These are phyloP conservation scores for Trematocara stigmaticum DNA, from an alignment of 2,113 vertebrate genomes.

Conservation along the genomic window DNA sequence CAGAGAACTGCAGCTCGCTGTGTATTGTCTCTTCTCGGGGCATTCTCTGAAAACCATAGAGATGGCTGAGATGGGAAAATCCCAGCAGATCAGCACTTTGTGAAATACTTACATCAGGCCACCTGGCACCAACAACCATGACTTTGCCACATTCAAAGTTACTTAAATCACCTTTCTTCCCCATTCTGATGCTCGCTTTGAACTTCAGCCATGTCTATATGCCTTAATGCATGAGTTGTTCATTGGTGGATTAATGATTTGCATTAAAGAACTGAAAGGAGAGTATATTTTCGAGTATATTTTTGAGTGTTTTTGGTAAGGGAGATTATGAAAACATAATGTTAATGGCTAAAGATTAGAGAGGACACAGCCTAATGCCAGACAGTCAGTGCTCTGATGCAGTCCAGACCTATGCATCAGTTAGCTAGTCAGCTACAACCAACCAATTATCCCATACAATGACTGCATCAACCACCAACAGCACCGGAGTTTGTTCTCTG, in stretches of 20 bases:
- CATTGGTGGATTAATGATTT: neutral
- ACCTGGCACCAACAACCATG: neutral
- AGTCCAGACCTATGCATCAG: neutral
- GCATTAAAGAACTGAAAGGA: neutral
- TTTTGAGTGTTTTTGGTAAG: neutral
- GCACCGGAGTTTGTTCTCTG: neutral
- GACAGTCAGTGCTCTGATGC: neutral
- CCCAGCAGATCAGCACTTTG: neutral
- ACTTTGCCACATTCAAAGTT: neutral
- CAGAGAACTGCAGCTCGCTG: neutral
- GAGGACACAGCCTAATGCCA: neutral
- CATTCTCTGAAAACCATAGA: neutral
- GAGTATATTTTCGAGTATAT: neutral
- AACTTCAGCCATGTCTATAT: neutral
- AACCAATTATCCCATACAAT: neutral
- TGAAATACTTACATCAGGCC: neutral
- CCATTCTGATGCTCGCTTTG: neutral
- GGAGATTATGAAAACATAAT: neutral
- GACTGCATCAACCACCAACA: neutral
- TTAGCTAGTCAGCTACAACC: neutral
- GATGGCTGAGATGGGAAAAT: neutral
- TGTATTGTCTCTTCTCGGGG: neutral
- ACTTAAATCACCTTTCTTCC: neutral
- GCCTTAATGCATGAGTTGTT: neutral
- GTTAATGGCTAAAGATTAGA: neutral